A percentile compares a stretch with the other conserved stretches of the same genome.
Evolutionary conservation across 2,888 invertebrate genomes (phyloP).

Genomic region (Boloria euphrosyne): DNA sequence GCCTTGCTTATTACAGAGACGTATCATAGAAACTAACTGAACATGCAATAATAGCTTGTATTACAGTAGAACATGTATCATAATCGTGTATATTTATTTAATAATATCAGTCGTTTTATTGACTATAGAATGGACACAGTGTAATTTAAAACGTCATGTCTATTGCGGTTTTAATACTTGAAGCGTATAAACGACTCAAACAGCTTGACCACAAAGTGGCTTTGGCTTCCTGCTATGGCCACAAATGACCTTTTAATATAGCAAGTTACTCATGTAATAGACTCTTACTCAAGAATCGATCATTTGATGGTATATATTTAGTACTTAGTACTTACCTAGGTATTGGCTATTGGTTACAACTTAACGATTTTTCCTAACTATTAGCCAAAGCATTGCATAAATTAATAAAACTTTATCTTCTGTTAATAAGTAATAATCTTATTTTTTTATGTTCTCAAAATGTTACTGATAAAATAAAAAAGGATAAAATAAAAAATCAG

Average conservation of each 20-base stretch:
- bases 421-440: too few species aligned
- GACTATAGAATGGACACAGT: constrained; percentile 29
- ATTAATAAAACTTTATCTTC: too few species aligned
- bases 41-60: constrained; percentile 7
- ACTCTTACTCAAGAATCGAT: constrained; percentile 48
- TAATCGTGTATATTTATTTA: constrained; percentile 18
- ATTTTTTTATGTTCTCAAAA: too few species aligned
- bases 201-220: constrained; percentile 63
- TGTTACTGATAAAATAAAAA: too few species aligned
- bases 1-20: not conserved
- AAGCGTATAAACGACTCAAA: constrained; percentile 53
- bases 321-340: constrained; percentile 16
- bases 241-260: constrained; percentile 73
- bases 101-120: constrained; percentile 29
- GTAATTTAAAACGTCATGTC: constrained; percentile 36
- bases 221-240: constrained; percentile 71
- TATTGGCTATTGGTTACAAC: constrained; percentile 13
- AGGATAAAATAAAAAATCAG: too few species aligned
- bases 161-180: constrained; percentile 32
- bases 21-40: constrained; percentile 20
- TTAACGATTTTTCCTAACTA: constrained; percentile 4
- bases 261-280: constrained; percentile 63
- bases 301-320: constrained; percentile 29
- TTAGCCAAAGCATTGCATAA: too few species aligned
- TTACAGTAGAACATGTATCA: not conserved